Conservation (phyloP, 1,140 invertebrate species). For the Lucilia sericata region DNA sequence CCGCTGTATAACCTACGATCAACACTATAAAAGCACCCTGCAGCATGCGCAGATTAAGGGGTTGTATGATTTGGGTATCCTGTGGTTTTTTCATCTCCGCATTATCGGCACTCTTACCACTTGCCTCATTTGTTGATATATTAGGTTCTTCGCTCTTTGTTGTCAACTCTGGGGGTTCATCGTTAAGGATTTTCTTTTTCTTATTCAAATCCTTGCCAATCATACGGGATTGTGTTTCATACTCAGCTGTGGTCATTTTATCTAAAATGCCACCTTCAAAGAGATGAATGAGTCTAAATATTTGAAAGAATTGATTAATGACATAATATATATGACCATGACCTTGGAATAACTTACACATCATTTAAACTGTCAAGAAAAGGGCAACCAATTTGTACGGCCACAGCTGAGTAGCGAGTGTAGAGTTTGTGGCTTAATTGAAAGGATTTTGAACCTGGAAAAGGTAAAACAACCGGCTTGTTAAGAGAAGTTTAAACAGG, state of each 20-base stretch:
- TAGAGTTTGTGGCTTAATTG: constrained; percentile 80
- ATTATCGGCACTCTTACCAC: constrained; percentile 50
- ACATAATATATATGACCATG: not conserved
- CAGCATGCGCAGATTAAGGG: constrained; percentile 75
- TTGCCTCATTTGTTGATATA: constrained; percentile 46
- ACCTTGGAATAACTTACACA: constrained; percentile 70
- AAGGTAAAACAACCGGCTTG: too few species aligned
- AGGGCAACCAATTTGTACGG: constrained; percentile 78
- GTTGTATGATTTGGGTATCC: constrained; percentile 68
- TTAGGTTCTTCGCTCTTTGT: not conserved
- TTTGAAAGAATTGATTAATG: not conserved
- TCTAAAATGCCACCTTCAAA: constrained; percentile 79
- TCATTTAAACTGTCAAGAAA: constrained; percentile 77
- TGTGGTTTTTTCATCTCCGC: constrained; percentile 38
- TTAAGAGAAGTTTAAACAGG: too few species aligned
- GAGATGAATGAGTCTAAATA: constrained; percentile 73
- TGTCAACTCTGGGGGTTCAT: not conserved
- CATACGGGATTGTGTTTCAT: constrained; percentile 73
- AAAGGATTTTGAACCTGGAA: constrained; percentile 71
- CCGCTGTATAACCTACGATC: constrained; percentile 69
- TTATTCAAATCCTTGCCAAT: constrained; percentile 53
- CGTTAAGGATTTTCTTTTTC: not conserved
- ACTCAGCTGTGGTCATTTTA: constrained; percentile 79
- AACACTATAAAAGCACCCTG: constrained; percentile 77
- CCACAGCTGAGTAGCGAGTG: constrained; percentile 79